phyloP scores from a whole-genome alignment of 2,113 vertebrate species.

The Ptilonorhynchus violaceus region DNA sequence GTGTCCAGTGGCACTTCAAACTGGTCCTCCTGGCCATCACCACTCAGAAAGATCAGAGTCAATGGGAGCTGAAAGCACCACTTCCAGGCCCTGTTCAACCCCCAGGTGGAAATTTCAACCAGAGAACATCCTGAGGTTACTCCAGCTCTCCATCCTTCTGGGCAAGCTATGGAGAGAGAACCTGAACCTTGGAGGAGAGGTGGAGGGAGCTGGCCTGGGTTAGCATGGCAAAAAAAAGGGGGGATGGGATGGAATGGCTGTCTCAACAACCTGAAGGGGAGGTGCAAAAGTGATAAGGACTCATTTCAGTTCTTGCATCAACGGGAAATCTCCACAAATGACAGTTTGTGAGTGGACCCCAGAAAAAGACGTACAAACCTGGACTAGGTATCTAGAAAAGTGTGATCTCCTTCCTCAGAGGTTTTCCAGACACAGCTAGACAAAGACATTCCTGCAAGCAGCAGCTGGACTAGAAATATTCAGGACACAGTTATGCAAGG shows the following conservation, averaged over 20 bases:
- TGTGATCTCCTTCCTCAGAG: neutral
- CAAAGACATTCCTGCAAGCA: neutral
- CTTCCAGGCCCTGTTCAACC: neutral
- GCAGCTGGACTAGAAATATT: neutral
- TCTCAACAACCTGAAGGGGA: neutral
- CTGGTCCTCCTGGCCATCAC: neutral
- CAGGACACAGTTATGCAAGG: neutral
- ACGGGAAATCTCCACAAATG: neutral
- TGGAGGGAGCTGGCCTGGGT: neutral
- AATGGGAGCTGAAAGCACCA: neutral
- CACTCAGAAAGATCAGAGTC: neutral
- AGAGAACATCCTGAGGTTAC: neutral
- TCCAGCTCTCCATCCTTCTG: neutral
- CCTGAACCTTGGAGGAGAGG: neutral
- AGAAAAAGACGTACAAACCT: neutral
- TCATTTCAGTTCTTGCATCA: neutral
- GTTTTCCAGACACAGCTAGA: neutral
- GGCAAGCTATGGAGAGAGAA: neutral
- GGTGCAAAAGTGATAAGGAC: neutral
- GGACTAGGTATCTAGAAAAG: neutral
- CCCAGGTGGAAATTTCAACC: neutral
- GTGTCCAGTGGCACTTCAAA: neutral
- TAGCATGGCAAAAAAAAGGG: neutral
- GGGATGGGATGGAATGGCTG: fast-evolving
- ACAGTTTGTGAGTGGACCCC: neutral